phyloP scores from a whole-genome alignment of 2,888 invertebrate genomes.

The Philaethria dido region DNA sequence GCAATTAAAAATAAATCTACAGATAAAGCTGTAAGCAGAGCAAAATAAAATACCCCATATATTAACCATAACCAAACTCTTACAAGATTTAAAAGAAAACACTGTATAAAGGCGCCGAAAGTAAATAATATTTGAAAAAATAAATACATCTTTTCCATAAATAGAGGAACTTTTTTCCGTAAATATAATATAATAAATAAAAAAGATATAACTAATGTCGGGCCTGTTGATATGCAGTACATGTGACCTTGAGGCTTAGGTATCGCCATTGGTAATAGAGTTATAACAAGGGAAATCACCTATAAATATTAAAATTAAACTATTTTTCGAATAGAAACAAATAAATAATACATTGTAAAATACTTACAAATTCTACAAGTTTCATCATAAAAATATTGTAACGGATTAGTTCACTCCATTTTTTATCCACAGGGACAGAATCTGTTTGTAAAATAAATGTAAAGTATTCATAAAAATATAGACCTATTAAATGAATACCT shows the following conservation, averaged over 20 bases:
- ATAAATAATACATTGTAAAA: conserved; percentile 22
- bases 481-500: not conserved
- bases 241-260: conserved; percentile 73
- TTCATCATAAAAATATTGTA: conserved; percentile 80
- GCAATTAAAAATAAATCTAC: conserved; percentile 76
- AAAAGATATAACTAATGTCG: conserved; percentile 72
- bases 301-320: conserved; percentile 52
- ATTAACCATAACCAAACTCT: conserved; percentile 74
- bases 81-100: conserved; percentile 71
- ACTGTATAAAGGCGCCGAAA: conserved; percentile 77
- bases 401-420: conserved; percentile 73
- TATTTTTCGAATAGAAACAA: conserved; percentile 34
- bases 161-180: conserved; percentile 71
- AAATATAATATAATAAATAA: conserved; percentile 72
- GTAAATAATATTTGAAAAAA: conserved; percentile 79
- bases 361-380: conserved; percentile 78
- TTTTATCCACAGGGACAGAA: conserved; percentile 77
- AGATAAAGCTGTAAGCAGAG: conserved; percentile 64
- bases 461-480: conserved; percentile 1
- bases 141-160: conserved; percentile 80
- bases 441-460: conserved; percentile 55
- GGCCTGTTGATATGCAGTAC: conserved; percentile 78
- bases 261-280: conserved; percentile 61
- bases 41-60: conserved; percentile 73
- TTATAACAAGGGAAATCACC: conserved; percentile 66